Evolutionary conservation across 2,113 vertebrate genomes (phyloP).

Genomic region (Mormyrus iriodes): DNA sequence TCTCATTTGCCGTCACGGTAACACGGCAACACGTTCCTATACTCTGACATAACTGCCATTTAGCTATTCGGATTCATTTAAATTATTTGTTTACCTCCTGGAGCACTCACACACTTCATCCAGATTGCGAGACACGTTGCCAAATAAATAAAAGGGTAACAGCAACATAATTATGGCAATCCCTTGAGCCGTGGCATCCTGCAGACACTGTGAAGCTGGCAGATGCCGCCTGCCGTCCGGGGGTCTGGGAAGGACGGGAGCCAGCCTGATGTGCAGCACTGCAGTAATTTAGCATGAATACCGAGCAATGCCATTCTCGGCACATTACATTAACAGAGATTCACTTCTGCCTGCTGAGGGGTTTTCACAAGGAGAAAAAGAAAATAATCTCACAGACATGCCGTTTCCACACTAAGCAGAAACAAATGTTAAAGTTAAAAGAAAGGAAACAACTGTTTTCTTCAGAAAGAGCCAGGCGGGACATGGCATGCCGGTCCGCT

Average conservation of each 20-base stretch:
- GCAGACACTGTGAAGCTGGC: background rate
- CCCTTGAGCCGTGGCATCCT: background rate
- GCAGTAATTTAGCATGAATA: background rate
- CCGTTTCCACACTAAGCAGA: background rate
- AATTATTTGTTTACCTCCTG: conserved; percentile 6
- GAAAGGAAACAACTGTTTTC: background rate
- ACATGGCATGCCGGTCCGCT: background rate
- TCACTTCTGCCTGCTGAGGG: background rate
- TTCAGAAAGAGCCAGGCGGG: background rate
- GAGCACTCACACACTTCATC: background rate
- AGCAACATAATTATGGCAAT: conserved; percentile 5
- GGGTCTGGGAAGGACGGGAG: background rate
- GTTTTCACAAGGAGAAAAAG: background rate
- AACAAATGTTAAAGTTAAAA: background rate
- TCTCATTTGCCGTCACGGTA: background rate
- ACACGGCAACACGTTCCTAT: background rate
- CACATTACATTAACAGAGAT: background rate
- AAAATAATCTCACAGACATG: background rate
- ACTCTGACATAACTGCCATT: background rate
- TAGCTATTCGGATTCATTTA: background rate
- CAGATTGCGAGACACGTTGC: background rate
- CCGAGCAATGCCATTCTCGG: background rate
- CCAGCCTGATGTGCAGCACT: background rate
- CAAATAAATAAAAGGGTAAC: conserved; percentile 8
- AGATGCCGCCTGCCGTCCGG: background rate